Evolutionary conservation across 2,888 invertebrate genomes (phyloP).

Genomic region (Drosophila percnosoma): DNA sequence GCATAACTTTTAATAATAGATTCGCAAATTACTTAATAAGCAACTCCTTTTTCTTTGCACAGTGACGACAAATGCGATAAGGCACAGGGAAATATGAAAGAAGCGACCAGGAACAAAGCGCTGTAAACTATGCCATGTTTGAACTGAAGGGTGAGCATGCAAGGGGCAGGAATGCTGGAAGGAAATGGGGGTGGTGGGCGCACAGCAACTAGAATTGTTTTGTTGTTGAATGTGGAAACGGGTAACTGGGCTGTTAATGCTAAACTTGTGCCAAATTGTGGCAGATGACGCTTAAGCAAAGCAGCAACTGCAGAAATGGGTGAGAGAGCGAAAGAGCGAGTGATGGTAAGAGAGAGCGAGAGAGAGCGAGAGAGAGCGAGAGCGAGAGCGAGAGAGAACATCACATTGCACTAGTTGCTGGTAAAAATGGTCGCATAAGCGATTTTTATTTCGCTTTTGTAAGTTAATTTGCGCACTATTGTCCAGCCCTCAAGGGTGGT

Average conservation of each 20-base stretch:
- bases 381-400: conserved; percentile 4
- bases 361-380: background rate
- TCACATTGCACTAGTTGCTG: conserved; percentile 38
- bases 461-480: conserved; percentile 81
- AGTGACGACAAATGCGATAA: conserved; percentile 45
- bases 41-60: conserved; percentile 40
- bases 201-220: background rate
- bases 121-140: conserved; percentile 56
- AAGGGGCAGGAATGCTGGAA: background rate
- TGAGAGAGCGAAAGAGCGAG: background rate
- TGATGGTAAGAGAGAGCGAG: background rate
- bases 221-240: conserved; percentile 10
- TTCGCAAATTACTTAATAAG: conserved; percentile 78
- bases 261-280: conserved; percentile 45
- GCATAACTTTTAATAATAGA: conserved; percentile 75
- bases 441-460: conserved; percentile 75
- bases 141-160: background rate
- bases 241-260: conserved; percentile 32
- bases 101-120: conserved; percentile 63
- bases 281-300: conserved; percentile 64
- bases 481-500: conserved; percentile 39
- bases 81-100: conserved; percentile 26
- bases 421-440: conserved; percentile 67
- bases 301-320: conserved; percentile 24
- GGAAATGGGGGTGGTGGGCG: background rate